Evolutionary conservation across 2,113 vertebrate genomes (phyloP).

Genomic region (Xiphias gladius): DNA sequence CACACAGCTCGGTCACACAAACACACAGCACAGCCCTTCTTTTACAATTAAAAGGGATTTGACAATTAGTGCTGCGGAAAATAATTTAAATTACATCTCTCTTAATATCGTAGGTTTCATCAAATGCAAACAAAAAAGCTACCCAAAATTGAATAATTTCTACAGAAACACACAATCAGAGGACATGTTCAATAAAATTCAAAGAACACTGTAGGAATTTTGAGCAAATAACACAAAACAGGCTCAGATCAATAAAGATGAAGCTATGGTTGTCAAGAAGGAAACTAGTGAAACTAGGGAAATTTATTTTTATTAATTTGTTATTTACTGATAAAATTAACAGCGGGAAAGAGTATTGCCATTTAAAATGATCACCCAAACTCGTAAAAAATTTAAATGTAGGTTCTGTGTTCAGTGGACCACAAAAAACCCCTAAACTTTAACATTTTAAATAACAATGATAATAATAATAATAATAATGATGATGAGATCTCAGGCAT

Average conservation of each 20-base stretch:
- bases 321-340: background rate
- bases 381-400: background rate
- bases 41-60: constrained; percentile 63
- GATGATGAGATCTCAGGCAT: background rate
- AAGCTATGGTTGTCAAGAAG: background rate
- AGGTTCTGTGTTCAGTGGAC: background rate
- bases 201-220: constrained; percentile 1
- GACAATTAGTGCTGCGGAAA: constrained; percentile 55
- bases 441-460: background rate
- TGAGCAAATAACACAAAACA: background rate
- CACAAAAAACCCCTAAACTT: background rate
- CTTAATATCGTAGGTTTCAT: constrained; percentile 42
- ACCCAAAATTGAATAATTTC: constrained; percentile 26
- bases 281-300: background rate
- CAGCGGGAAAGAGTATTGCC: background rate
- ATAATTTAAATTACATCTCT: constrained; percentile 34
- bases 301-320: no score
- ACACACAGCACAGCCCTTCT: constrained; percentile 45
- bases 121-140: constrained; percentile 26
- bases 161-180: constrained; percentile 37
- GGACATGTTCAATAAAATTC: background rate
- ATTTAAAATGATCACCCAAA: constrained; percentile 1
- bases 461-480: constrained; percentile 1
- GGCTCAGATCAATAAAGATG: background rate
- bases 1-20: constrained; percentile 66